Conservation (phyloP, 1,140 invertebrate species). For the Diachasmimorpha longicaudata region DNA sequence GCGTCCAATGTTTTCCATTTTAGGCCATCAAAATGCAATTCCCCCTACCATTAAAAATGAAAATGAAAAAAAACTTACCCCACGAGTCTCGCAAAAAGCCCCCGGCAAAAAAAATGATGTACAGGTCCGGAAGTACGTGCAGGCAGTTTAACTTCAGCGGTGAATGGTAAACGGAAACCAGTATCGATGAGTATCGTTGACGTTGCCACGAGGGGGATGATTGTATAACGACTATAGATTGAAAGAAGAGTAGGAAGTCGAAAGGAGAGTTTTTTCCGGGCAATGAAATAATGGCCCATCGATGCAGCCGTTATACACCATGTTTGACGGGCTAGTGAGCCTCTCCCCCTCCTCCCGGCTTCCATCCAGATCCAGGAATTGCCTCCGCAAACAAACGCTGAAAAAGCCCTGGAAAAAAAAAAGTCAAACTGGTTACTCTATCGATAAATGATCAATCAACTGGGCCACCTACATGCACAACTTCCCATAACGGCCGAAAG, state of each 20-base stretch:
- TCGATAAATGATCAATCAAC: constrained; percentile 60
- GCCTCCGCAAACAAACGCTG: neutral
- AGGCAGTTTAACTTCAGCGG: neutral
- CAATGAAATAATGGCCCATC: constrained; percentile 6
- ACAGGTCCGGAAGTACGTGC: constrained; percentile 3
- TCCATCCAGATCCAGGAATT: neutral
- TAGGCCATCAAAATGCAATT: too few relatives aligned
- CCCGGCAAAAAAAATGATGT: neutral
- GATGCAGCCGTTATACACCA: neutral
- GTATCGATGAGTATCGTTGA: constrained; percentile 48
- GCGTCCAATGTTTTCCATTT: too few relatives aligned
- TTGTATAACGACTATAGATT: neutral
- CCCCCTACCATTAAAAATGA: too few relatives aligned
- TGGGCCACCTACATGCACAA: constrained; percentile 42
- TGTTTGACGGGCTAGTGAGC: neutral
- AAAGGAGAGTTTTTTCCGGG: neutral
- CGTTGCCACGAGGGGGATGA: constrained; percentile 33
- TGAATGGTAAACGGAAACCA: constrained; percentile 39
- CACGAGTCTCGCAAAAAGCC: too few relatives aligned
- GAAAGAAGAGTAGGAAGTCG: neutral
- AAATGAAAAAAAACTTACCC: neutral
- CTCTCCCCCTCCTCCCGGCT: neutral
- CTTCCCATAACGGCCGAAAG: neutral
- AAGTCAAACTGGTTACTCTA: constrained; percentile 35
- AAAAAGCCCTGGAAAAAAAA: neutral